Percentiles rank a stretch among this genome's conserved stretches.
Conservation (phyloP, 2,888 invertebrate species). For the Polydrusus cervinus region DNA sequence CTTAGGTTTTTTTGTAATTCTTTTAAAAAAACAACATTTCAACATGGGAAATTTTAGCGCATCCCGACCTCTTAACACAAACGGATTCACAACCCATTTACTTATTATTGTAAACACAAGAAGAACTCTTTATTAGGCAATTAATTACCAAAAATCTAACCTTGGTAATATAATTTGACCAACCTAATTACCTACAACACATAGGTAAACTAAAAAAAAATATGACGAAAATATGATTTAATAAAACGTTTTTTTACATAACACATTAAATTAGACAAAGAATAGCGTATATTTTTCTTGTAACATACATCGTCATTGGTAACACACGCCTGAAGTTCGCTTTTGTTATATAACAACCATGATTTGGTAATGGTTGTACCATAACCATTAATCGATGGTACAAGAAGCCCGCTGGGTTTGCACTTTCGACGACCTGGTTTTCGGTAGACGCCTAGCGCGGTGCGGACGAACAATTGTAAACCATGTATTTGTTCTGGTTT, state of each 20-base stretch:
- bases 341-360: slow-evolving; percentile 34
- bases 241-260: neutral
- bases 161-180: neutral
- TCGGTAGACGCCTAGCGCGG: slow-evolving; percentile 1
- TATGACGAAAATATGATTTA: slow-evolving; percentile 8
- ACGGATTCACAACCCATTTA: no score
- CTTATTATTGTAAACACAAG: no score
- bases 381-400: slow-evolving; percentile 16
- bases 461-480: neutral
- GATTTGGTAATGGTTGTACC: slow-evolving; percentile 32
- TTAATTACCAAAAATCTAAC: neutral
- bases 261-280: neutral
- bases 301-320: no score
- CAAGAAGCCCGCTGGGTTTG: slow-evolving; percentile 9
- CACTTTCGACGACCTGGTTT: slow-evolving; percentile 47
- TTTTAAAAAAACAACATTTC: no score
- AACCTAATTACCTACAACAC: neutral
- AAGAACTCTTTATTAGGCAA: neutral
- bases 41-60: no score
- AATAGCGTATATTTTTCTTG: neutral
- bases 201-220: neutral
- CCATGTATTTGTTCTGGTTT: no score
- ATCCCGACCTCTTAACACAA: no score
- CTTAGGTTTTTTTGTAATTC: no score
- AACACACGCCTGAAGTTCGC: slow-evolving; percentile 12